Percentiles rank a stretch among this genome's conserved stretches.
These are phyloP conservation scores for Cryptoblepharus egeriae DNA, from an alignment of 2,797 vertebrate species.

Conservation along the genomic window DNA sequence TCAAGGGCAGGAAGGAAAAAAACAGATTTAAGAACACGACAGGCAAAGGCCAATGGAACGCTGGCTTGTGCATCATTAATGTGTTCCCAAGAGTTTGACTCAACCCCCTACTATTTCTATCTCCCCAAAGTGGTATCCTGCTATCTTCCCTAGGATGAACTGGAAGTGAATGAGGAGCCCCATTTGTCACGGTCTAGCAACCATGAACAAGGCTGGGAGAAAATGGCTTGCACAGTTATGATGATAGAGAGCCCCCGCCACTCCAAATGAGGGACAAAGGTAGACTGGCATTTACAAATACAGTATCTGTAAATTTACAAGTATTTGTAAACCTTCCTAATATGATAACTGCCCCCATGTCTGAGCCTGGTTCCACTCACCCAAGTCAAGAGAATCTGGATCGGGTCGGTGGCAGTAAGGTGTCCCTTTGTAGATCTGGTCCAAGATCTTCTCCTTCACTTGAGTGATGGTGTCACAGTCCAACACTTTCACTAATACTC, in stretches of 20 bases:
- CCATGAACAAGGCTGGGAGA: neutral
- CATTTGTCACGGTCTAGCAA: neutral
- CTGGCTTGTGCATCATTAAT: too few relatives aligned
- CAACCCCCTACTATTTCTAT: neutral
- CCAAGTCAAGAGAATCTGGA: slow-evolving; percentile 89
- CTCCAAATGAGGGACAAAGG: neutral
- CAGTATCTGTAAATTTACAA: too few relatives aligned
- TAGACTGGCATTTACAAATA: neutral
- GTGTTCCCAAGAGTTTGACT: neutral
- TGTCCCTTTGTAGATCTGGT: slow-evolving; percentile 93
- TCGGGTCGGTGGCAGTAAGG: slow-evolving; percentile 92
- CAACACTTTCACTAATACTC: slow-evolving; percentile 89
- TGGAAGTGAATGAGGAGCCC: neutral
- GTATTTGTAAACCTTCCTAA: too few relatives aligned
- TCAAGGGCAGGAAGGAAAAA: slow-evolving; percentile 6
- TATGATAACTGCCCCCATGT: neutral
- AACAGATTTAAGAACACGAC: neutral
- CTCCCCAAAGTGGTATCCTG: neutral
- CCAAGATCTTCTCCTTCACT: slow-evolving; percentile 97
- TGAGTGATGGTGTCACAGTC: slow-evolving; percentile 79
- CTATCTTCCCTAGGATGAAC: neutral
- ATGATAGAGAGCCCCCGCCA: neutral
- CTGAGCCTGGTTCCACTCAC: slow-evolving; percentile 76
- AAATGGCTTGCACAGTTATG: neutral
- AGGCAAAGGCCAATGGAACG: neutral